Percentiles rank a stretch among this genome's conserved stretches.
These are phyloP conservation scores for Chrysolina oricalcia DNA, from an alignment of 2,888 invertebrate genomes.

Conservation along the genomic window DNA sequence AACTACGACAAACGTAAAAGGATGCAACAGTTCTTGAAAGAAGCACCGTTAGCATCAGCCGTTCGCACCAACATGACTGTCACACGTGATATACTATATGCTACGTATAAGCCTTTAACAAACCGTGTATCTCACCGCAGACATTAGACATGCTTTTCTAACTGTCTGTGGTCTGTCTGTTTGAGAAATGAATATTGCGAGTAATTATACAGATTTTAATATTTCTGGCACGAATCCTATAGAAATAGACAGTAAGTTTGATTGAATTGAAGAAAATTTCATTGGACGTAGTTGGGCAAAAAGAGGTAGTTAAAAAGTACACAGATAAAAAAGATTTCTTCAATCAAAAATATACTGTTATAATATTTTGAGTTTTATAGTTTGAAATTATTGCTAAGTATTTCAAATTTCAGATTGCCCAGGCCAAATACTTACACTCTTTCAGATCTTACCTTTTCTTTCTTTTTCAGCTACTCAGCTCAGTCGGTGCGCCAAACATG, in stretches of 20 bases:
- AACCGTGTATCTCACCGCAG: slow-evolving; percentile 10
- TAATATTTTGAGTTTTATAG: no score
- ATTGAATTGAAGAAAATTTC: no score
- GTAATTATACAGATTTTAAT: slow-evolving; percentile 21
- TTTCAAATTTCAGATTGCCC: no score
- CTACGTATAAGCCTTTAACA: slow-evolving; percentile 18
- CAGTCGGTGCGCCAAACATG: no score
- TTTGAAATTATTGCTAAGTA: no score
- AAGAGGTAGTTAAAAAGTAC: no score
- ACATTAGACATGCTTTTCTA: slow-evolving; percentile 22
- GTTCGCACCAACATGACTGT: slow-evolving; percentile 31
- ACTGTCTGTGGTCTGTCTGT: slow-evolving; percentile 5
- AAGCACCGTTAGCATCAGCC: slow-evolving; percentile 43
- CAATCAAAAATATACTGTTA: no score
- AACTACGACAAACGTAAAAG: slow-evolving; percentile 41
- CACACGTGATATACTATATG: slow-evolving; percentile 29
- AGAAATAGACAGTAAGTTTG: background rate
- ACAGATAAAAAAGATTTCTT: no score
- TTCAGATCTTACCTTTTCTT: no score
- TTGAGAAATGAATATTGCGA: slow-evolving; percentile 9
- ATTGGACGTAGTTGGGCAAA: no score
- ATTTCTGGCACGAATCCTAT: background rate
- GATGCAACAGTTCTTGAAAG: slow-evolving; percentile 40
- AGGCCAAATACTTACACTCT: no score
- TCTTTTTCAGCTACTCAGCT: no score